phyloP scores from a whole-genome alignment of 2,888 invertebrate species.

The Drosophila engyochracea region DNA sequence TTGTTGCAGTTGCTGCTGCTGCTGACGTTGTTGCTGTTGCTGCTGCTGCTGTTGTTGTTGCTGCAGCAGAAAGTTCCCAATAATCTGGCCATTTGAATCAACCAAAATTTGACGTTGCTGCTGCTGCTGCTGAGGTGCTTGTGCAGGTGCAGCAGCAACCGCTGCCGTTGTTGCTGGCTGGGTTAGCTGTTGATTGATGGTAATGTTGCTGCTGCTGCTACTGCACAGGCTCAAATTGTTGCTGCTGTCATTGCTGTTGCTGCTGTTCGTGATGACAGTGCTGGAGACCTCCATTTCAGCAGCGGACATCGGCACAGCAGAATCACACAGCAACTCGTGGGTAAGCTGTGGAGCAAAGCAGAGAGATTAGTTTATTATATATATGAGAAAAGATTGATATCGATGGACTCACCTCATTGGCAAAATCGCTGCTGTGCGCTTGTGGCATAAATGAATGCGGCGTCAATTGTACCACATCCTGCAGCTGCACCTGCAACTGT shows the following conservation, averaged over 20 bases:
- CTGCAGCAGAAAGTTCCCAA: conserved; percentile 83
- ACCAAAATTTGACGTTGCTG: conserved; percentile 83
- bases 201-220: conserved; percentile 66
- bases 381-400: neutral
- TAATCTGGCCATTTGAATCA: conserved; percentile 84
- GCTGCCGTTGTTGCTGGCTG: conserved; percentile 50
- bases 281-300: conserved; percentile 88
- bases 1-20: conserved; percentile 66
- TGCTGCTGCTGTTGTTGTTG: conserved; percentile 66
- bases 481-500: conserved; percentile 57
- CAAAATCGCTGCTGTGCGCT: conserved; percentile 60
- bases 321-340: conserved; percentile 87
- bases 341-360: conserved; percentile 68
- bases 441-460: conserved; percentile 71
- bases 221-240: conserved; percentile 82
- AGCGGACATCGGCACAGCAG: conserved; percentile 87
- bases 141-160: conserved; percentile 29
- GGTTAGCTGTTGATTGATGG: conserved; percentile 54
- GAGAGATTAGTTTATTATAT: neutral
- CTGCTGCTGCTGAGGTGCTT: conserved; percentile 75
- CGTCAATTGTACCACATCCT: conserved; percentile 64
- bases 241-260: conserved; percentile 83
- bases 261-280: conserved; percentile 85
- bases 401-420: conserved; percentile 63
- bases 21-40: conserved; percentile 67